phyloP scores from a whole-genome alignment of 2,888 invertebrate species.

The Orchesella flavescens region DNA sequence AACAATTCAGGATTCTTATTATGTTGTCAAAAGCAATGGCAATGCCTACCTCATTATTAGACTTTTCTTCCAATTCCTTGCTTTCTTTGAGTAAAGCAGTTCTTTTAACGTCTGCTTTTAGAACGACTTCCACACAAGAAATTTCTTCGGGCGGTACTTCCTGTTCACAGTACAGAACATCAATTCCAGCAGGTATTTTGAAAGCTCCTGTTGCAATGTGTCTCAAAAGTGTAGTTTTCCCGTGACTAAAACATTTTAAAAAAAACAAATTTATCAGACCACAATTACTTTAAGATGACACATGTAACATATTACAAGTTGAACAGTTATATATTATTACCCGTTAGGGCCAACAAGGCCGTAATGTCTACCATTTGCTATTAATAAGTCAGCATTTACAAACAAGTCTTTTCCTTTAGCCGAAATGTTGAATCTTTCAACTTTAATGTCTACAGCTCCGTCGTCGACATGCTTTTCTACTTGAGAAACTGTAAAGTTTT shows the following conservation, averaged over 20 bases:
- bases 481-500: slow-evolving; percentile 95
- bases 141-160: slow-evolving; percentile 97
- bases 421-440: slow-evolving; percentile 97
- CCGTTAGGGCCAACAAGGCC: slow-evolving; percentile 99
- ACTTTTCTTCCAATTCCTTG: slow-evolving; percentile 84
- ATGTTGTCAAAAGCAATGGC: too few species aligned
- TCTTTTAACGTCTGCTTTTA: slow-evolving; percentile 94
- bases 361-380: slow-evolving; percentile 94
- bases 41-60: slow-evolving; percentile 81
- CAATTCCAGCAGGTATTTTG: slow-evolving; percentile 96
- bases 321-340: slow-evolving; percentile 74
- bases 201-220: slow-evolving; percentile 94
- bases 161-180: slow-evolving; percentile 96
- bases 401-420: slow-evolving; percentile 98
- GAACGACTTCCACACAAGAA: slow-evolving; percentile 92
- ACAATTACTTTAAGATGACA: slow-evolving; percentile 10
- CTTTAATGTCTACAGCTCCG: slow-evolving; percentile 97
- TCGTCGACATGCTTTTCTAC: slow-evolving; percentile 80
- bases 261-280: slow-evolving; percentile 34
- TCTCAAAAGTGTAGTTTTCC: slow-evolving; percentile 95
- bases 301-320: too few species aligned
- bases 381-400: slow-evolving; percentile 93
- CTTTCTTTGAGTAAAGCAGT: slow-evolving; percentile 87
- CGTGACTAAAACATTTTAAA: slow-evolving; percentile 81
- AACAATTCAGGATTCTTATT: too few species aligned